A percentile compares a stretch with the other conserved stretches of the same genome.
Conservation (phyloP, 2,113 vertebrate genomes). For the Rhea americana region DNA sequence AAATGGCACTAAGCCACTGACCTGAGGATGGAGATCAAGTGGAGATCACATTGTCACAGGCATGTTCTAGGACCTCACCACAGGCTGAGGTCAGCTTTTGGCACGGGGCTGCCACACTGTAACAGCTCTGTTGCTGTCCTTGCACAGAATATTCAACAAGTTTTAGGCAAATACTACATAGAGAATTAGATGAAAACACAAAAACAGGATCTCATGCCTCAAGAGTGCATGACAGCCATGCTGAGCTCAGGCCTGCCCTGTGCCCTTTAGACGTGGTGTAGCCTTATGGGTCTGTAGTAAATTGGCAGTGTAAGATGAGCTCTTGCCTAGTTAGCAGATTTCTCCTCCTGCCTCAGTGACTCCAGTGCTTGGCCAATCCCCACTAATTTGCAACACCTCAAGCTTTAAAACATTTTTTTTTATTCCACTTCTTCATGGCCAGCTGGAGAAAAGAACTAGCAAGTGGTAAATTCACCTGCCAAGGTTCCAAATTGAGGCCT, state of each 20-base stretch:
- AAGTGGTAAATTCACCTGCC: not conserved
- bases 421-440: slow-evolving; percentile 4
- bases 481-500: not conserved
- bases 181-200: not conserved
- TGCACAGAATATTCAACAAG: not conserved
- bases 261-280: not conserved
- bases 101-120: not conserved
- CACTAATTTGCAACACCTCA: slow-evolving; percentile 6
- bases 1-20: not conserved
- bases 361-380: not conserved
- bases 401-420: slow-evolving; percentile 20
- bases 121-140: not conserved
- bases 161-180: not conserved
- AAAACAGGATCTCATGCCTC: not conserved
- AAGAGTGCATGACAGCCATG: not conserved
- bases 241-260: not conserved
- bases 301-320: not conserved
- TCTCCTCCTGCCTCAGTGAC: not conserved
- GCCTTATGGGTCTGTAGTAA: not conserved
- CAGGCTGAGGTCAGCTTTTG: not conserved
- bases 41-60: not conserved
- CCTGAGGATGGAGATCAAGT: not conserved
- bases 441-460: slow-evolving; percentile 38
- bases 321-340: slow-evolving; percentile 44
- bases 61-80: not conserved